phyloP scores from a whole-genome alignment of 1,140 invertebrate genomes.

The Drosophila subobscura region DNA sequence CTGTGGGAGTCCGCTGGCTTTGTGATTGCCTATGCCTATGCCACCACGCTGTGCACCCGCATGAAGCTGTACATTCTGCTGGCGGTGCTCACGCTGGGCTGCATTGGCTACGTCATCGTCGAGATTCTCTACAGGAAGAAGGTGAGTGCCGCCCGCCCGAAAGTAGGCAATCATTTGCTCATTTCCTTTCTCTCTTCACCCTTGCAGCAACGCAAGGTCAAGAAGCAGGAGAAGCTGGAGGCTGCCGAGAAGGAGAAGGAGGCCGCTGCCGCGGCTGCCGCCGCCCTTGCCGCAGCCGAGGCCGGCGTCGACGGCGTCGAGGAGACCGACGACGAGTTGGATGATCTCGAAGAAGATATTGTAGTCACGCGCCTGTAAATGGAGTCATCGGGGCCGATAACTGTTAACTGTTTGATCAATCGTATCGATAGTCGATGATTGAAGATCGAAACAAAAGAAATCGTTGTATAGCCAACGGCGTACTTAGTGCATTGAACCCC shows the following conservation, averaged over 20 bases:
- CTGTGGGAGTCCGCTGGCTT: slow-evolving; percentile 97
- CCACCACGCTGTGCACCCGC: slow-evolving; percentile 92
- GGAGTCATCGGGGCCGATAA: slow-evolving; percentile 34
- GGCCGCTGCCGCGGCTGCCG: slow-evolving; percentile 70
- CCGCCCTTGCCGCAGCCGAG: slow-evolving; percentile 84
- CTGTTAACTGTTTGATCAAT: slow-evolving; percentile 16
- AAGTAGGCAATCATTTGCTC: slow-evolving; percentile 1
- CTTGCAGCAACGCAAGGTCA: slow-evolving; percentile 85
- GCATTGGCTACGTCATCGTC: slow-evolving; percentile 91
- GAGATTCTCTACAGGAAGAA: slow-evolving; percentile 93
- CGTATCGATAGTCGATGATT: no score
- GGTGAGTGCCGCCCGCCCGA: slow-evolving; percentile 73
- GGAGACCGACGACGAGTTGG: slow-evolving; percentile 92
- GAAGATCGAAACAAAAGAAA: slow-evolving; percentile 9
- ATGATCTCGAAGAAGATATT: slow-evolving; percentile 93
- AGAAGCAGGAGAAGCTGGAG: slow-evolving; percentile 87
- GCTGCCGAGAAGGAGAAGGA: slow-evolving; percentile 84
- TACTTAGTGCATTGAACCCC: slow-evolving; percentile 48
- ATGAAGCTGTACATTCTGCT: slow-evolving; percentile 96
- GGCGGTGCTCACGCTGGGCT: slow-evolving; percentile 90
- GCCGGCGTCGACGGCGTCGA: slow-evolving; percentile 84
- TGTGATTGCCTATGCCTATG: slow-evolving; percentile 95
- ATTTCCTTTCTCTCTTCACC: slow-evolving; percentile 5
- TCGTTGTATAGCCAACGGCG: slow-evolving; percentile 54
- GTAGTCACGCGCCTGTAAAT: slow-evolving; percentile 91